Percentiles rank a stretch among this genome's conserved stretches.
Evolutionary conservation across 2,113 vertebrate genomes (phyloP).

Genomic region (Marmota monax): DNA sequence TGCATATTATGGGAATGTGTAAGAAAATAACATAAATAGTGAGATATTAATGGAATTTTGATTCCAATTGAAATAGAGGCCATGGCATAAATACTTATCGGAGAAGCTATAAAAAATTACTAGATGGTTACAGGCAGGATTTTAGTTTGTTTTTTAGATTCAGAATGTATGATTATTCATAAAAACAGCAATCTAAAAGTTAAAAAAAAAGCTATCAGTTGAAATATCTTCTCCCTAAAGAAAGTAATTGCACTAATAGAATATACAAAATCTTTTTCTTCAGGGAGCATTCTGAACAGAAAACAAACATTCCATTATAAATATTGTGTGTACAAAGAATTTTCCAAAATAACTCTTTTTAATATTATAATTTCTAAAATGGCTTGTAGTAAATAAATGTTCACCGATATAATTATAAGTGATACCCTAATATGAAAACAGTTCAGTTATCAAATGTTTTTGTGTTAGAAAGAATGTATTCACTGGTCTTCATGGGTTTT

Average conservation of each 20-base stretch:
- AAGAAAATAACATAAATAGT: constrained; percentile 60
- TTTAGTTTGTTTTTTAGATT: constrained; percentile 52
- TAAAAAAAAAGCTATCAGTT: constrained; percentile 9
- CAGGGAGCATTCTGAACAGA: background rate
- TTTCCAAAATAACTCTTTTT: constrained; percentile 54
- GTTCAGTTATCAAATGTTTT: constrained; percentile 36
- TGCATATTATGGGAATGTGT: background rate
- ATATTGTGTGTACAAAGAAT: background rate
- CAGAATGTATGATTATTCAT: constrained; percentile 49
- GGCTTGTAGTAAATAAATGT: background rate
- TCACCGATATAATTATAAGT: background rate
- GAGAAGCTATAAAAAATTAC: constrained; percentile 46
- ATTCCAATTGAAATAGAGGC: constrained; percentile 65
- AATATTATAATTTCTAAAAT: constrained; percentile 27
- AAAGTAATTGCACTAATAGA: constrained; percentile 19
- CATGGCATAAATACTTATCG: background rate
- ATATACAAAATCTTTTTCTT: background rate
- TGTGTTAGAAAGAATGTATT: background rate
- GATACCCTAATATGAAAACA: constrained; percentile 28
- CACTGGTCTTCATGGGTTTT: background rate
- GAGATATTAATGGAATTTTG: constrained; percentile 74
- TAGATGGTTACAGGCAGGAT: background rate
- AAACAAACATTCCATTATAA: background rate
- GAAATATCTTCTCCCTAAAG: constrained; percentile 48
- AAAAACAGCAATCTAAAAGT: constrained; percentile 54